Base-by-base conservation (phyloP, 2,888 invertebrate species). In the Melanophora roralis region DNA sequence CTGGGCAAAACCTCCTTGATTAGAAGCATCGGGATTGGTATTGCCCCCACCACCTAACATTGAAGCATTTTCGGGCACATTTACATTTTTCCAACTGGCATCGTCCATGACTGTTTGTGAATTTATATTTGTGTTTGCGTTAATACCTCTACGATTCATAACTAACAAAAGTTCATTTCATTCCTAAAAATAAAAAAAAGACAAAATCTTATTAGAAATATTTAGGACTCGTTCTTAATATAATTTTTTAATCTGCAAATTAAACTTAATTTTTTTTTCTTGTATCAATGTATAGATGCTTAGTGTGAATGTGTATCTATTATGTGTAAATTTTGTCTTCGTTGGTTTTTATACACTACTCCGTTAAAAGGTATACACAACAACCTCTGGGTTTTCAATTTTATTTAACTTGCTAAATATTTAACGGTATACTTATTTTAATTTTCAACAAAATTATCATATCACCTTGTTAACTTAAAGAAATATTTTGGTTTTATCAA, bases 61-160 rank as follows among this genome's bases (percentile, higher is more conserved):
- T 16, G 87, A 81, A 64, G 86, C 83, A 74, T 85, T 86, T 89
- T 95, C 95, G 84, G 95, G 94, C 86, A 95, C 95, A 82, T 95
- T 95, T 57, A 82, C 91, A 84, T 93, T 94, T 93, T 95, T 96
- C 96, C 95, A 95, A 91, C 93, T 94, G 88, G 93, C 93, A 91
- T 94, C 94, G 91, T 94, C 94, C 93, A 94, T 93, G 90, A 93
- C 93, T 91, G 93, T 92, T 89, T 94, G 92, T 91, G 93, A 91
- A 91, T 92, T 92, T 91, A 92, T 92, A 90, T 92, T 91, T 88
- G 92, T 92, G 88, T 89, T 89, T 78, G 89, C 83, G 85, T 88
- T 88, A 74, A 89, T 87, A 83, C 88, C 94, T 91, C 95, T 94
- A 92, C 96, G 94, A 93, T 95, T 95, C 93, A 95, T 95, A 92